Evolutionary conservation across 2,113 vertebrate species (phyloP).

Genomic region (Capricornis sumatraensis): DNA sequence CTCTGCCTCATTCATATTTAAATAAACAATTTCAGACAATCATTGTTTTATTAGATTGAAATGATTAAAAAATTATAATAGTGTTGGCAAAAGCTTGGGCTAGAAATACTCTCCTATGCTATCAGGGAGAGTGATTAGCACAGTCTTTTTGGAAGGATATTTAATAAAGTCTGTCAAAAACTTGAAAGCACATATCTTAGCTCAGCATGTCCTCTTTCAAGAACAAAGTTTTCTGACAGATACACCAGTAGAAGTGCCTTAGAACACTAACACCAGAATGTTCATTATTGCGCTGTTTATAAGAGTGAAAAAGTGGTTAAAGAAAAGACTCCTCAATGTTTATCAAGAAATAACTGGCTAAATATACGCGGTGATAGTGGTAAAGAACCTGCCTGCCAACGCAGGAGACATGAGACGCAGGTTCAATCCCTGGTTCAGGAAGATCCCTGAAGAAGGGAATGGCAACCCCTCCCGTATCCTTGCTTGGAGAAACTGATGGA

Average conservation of each 20-base stretch:
- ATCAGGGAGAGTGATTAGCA: neutral
- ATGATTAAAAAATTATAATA: slow-evolving; percentile 29
- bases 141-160: neutral
- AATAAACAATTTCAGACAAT: neutral
- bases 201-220: neutral
- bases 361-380: neutral
- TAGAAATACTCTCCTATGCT: neutral
- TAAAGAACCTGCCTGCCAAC: neutral
- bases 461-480: neutral
- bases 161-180: neutral
- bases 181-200: neutral
- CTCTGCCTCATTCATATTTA: neutral
- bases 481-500: neutral
- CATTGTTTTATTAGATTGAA: neutral
- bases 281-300: neutral
- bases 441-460: neutral
- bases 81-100: neutral
- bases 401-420: neutral
- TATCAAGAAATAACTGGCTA: neutral
- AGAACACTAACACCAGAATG: neutral
- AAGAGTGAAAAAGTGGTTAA: neutral
- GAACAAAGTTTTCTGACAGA: neutral
- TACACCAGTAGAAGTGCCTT: neutral
- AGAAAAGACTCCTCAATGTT: neutral
- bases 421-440: neutral